Evolutionary conservation across 2,113 vertebrate genomes (phyloP), one percentile per base, ranked within the genome.

Genomic region (Platysteira castanea): DNA sequence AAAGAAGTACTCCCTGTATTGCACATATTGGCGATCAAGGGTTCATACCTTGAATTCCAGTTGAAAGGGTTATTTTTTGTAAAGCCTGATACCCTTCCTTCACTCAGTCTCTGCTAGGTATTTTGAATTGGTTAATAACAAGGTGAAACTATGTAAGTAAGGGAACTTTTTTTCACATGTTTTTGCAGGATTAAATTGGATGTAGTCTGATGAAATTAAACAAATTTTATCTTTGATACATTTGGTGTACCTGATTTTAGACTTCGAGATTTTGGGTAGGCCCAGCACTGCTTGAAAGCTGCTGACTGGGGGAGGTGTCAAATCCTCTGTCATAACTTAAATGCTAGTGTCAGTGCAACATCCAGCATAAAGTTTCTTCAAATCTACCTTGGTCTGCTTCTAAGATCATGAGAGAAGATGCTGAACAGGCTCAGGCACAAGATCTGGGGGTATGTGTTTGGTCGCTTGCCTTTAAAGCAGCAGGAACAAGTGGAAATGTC

Each of bases 41-140:
- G 35, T 96, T 97, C 85, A 81, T 70, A 71, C 71, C 94, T 74
- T 27, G 60, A 49, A 83, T 95, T 94, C 86, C 64, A 93, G 44
- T 93, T 80, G 59, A 83, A 68, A 69, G 47, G 56, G 31, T 91
- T 73, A 46, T 7, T 89, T 61, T 37, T 13, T 68, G 33, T 79
- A 91, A 96, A 79, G 47, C 26, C 10, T 35, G 28, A 56, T 91
- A 44, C 35, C 33, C 78, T 87, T 6, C 9, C 35, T 81, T 90
- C 18, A 5, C n/a, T 86, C 23, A 46, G 6, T 33, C n/a, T 61
- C 12, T 27, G 8, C 54, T 44, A 46, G 30, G 23, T 60, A 12
- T 33, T 85, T 61, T 76, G 78, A 84, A 90, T 21, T 92, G 33
- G 35, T 90, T 83, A 73, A 84, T 89, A 70, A 83, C 44, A 84